phyloP scores from a whole-genome alignment of 2,888 invertebrate species.

The Drosophila anomelani region DNA sequence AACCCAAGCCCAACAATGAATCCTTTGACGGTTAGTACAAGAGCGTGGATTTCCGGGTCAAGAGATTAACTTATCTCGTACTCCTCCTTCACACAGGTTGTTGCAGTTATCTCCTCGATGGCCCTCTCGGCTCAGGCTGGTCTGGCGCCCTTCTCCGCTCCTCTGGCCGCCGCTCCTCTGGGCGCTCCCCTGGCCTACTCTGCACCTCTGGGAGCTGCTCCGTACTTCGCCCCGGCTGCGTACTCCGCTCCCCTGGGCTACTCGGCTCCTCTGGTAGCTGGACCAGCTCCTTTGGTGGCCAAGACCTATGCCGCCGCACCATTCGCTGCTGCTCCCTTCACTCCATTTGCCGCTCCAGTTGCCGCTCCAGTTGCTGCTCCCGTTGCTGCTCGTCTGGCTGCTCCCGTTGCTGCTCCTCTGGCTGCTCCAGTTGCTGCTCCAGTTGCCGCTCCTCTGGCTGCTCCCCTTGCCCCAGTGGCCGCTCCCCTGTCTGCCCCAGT shows the following conservation, averaged over 20 bases:
- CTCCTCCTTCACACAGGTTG: constrained; percentile 63
- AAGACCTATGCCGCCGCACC: constrained; percentile 57
- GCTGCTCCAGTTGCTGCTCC: constrained; percentile 52
- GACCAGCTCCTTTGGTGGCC: constrained; percentile 49
- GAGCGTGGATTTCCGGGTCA: neutral
- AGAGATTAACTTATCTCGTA: constrained; percentile 19
- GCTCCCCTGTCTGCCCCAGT: constrained; percentile 61
- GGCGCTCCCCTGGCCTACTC: constrained; percentile 36
- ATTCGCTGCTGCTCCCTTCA: constrained; percentile 44
- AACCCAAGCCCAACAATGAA: constrained; percentile 84
- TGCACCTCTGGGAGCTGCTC: constrained; percentile 67
- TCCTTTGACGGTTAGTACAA: constrained; percentile 85
- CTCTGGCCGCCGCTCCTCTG: constrained; percentile 61
- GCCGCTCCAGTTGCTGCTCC: constrained; percentile 59
- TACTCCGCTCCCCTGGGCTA: constrained; percentile 47
- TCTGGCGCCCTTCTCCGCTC: constrained; percentile 74
- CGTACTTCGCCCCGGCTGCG: constrained; percentile 48
- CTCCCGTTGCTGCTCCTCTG: constrained; percentile 39
- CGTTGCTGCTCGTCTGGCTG: constrained; percentile 47
- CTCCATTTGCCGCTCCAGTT: constrained; percentile 48
- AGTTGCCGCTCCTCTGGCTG: constrained; percentile 58
- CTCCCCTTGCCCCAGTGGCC: constrained; percentile 68
- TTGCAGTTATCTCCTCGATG: constrained; percentile 84
- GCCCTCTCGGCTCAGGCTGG: constrained; percentile 83
- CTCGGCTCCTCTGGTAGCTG: constrained; percentile 49